Evolutionary conservation across 2,113 vertebrate species (phyloP).

Genomic region (Hydrochoerus hydrochaeris): DNA sequence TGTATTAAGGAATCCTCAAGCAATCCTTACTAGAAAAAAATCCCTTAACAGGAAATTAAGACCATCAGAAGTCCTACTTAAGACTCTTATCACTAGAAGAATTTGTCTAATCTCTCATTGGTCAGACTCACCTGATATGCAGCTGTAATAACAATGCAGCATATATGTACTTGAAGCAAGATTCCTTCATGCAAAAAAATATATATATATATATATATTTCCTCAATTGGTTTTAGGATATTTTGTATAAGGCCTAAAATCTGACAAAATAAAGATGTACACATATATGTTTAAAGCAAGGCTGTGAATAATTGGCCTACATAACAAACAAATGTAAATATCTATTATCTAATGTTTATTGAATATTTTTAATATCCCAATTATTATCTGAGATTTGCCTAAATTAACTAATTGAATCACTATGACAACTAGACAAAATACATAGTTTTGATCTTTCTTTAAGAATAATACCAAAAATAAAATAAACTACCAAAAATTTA

Average conservation of each 20-base stretch:
- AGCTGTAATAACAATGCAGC: not conserved
- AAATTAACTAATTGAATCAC: not conserved
- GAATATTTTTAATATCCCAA: not conserved
- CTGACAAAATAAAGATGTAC: not conserved
- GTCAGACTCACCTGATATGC: not conserved
- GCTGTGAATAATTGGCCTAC: not conserved
- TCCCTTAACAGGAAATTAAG: not conserved
- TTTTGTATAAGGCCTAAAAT: not conserved
- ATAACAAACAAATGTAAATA: not conserved
- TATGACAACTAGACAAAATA: not conserved
- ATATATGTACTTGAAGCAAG: not conserved
- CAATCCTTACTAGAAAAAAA: not conserved
- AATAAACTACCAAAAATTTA: not conserved
- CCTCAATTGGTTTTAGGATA: not conserved
- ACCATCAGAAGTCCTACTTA: accelerated
- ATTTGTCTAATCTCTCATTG: accelerated
- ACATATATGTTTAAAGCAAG: not conserved
- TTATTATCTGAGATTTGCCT: not conserved
- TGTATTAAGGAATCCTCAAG: not conserved
- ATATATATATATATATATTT: too few species aligned
- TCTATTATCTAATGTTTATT: not conserved
- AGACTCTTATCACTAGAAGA: not conserved
- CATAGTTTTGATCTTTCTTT: not conserved
- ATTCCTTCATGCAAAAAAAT: not conserved
- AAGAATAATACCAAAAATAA: not conserved